Percentiles rank a stretch among this genome's conserved stretches.
Evolutionary conservation across 2,797 vertebrate species (phyloP).

Genomic region (Catamblyrhynchus diadema): DNA sequence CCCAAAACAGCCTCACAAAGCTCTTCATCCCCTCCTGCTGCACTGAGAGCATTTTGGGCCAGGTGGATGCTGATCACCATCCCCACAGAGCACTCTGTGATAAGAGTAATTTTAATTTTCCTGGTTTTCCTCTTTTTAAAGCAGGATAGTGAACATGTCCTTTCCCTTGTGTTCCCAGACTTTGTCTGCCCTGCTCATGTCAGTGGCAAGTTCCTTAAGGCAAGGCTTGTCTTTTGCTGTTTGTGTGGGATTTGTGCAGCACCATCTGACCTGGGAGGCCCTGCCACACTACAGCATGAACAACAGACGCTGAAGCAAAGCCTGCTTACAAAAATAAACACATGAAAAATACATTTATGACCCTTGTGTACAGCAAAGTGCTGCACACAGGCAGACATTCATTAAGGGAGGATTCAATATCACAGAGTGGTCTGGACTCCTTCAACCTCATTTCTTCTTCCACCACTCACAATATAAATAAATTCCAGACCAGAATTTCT

Average conservation of each 20-base stretch:
- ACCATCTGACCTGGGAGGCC: neutral
- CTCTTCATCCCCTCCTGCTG: neutral
- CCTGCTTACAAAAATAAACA: conserved; percentile 25
- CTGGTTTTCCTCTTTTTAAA: neutral
- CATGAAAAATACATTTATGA: conserved; percentile 54
- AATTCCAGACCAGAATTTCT: neutral
- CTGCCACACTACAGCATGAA: neutral
- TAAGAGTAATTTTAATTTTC: neutral
- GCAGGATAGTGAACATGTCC: neutral
- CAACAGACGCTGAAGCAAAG: neutral
- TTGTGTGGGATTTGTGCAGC: neutral
- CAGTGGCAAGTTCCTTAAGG: conserved; percentile 2
- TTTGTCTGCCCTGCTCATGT: neutral
- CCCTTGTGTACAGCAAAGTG: neutral
- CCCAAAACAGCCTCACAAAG: neutral
- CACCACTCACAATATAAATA: neutral
- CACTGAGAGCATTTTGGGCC: neutral
- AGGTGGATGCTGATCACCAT: neutral
- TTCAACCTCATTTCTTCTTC: neutral
- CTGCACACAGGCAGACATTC: neutral
- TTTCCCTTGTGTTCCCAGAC: neutral
- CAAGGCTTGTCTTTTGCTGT: neutral
- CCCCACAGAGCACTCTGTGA: accelerated
- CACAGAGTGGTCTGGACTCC: neutral
- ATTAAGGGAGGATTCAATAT: conserved; percentile 5